Base-by-base conservation (phyloP, 2,888 invertebrate species). In the Lacanobia oleracea region DNA sequence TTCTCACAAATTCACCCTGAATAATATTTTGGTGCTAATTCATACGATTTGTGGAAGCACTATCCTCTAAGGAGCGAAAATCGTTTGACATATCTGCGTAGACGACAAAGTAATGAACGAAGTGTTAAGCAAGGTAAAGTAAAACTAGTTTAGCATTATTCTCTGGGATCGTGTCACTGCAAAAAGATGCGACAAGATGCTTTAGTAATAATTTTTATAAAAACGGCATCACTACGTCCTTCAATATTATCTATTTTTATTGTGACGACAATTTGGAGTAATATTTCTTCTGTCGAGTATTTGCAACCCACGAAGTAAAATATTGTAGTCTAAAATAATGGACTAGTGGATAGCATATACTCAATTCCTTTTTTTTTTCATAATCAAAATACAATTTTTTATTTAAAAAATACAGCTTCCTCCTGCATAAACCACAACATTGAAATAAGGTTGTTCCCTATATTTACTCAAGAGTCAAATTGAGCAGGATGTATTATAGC, bases 401-500 rank as follows among this genome's bases (percentile, higher is more conserved):
- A 75, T 75, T 78, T 76, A 85, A 83, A 85, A 88, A 88, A 90
- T 82, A 86, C 91, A 93, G 91, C 90, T 91, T 86, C 80, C 91
- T 92, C 93, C 90, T 90, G 75, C 60, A 81, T 73, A 76, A 71
- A 85, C 87, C 82, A 88, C 89, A 90, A 88, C 91, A 88, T 86
- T 86, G 87, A 84, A 86, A 88, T 88, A 88, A 87, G 86, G 88
- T 88, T 90, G 93, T 91, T 92, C 87, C 90, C 92, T 93, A 91
- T 90, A 92, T 92, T 92, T 91, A 93, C 94, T 93, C 94, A 91
- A 90, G 91, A 92, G 90, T 92, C 93, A 91, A 92, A 95, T 95
- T 95, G 95, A 95, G 95, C 95, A 95, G 92, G 86, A 92, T 92
- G 90, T 91, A 91, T 93, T 94, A 95, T 87, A 92, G 89, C 94